Conservation (phyloP, 2,888 invertebrate genomes). For the Heliconius erato region DNA sequence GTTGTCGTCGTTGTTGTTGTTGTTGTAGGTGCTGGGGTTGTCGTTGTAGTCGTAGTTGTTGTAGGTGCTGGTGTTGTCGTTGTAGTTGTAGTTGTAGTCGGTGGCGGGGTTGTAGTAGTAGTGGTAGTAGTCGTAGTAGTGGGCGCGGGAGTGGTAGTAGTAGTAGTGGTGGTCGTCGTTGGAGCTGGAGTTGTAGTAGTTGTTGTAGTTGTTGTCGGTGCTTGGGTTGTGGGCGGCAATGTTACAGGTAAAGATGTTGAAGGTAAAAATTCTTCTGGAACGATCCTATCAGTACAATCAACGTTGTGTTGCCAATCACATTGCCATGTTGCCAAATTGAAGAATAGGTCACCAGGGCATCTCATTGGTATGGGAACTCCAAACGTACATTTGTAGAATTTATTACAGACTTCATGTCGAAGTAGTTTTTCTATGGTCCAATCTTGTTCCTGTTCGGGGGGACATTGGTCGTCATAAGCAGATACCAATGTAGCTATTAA, state of each 20-base stretch:
- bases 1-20: not conserved
- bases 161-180: conserved; percentile 16
- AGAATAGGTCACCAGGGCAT: conserved; percentile 85
- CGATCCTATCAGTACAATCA: conserved; percentile 81
- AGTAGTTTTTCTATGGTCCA: conserved; percentile 82
- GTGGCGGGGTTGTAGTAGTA: conserved; percentile 62
- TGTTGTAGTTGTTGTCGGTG: conserved; percentile 53
- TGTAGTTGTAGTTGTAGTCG: conserved; percentile 65
- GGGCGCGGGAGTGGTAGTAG: conserved; percentile 21
- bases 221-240: conserved; percentile 64
- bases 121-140: conserved; percentile 56
- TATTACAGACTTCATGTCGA: conserved; percentile 85
- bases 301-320: conserved; percentile 88
- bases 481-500: conserved; percentile 57
- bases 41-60: conserved; percentile 27
- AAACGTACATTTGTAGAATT: conserved; percentile 89
- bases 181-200: conserved; percentile 25
- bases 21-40: not conserved
- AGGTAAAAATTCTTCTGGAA: conserved; percentile 57
- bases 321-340: conserved; percentile 81
- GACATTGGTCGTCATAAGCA: conserved; percentile 63
- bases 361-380: conserved; percentile 85
- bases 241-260: conserved; percentile 65
- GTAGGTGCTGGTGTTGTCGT: conserved; percentile 22
- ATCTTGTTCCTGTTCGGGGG: conserved; percentile 64